phyloP scores from a whole-genome alignment of 2,797 vertebrate genomes.

The Sarcoramphus papa region DNA sequence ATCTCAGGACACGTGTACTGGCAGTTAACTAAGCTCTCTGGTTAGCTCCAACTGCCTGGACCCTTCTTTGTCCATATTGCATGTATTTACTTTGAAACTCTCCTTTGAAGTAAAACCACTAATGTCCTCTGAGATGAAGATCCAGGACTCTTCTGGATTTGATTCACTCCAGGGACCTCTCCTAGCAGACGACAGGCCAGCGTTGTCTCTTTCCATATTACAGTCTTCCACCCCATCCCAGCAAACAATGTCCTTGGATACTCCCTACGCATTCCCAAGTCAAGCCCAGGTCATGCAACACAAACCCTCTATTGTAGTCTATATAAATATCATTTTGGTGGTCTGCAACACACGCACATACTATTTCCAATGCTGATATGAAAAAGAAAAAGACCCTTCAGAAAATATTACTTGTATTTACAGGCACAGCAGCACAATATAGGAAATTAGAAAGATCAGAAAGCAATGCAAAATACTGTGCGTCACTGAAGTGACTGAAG shows the following conservation, averaged over 20 bases:
- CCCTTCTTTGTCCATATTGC: neutral
- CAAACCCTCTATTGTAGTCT: neutral
- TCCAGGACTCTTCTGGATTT: neutral
- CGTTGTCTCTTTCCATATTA: neutral
- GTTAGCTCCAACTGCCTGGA: neutral
- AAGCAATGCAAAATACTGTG: neutral
- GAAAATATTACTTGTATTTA: neutral
- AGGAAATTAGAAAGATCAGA: neutral
- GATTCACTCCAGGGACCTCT: neutral
- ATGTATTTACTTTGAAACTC: neutral
- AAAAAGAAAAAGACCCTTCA: neutral
- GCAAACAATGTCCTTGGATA: neutral
- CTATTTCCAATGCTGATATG: neutral
- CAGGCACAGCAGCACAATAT: neutral
- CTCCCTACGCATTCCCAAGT: neutral
- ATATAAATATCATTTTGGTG: neutral
- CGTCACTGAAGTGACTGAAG: neutral
- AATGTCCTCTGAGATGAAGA: neutral
- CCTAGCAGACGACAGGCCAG: neutral
- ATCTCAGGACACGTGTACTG: neutral
- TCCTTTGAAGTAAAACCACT: neutral
- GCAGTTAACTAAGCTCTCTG: neutral
- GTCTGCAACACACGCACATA: neutral
- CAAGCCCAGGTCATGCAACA: neutral
- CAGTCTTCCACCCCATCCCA: neutral